phyloP scores from a whole-genome alignment of 2,113 vertebrate species.

The Corythornis cristatus region DNA sequence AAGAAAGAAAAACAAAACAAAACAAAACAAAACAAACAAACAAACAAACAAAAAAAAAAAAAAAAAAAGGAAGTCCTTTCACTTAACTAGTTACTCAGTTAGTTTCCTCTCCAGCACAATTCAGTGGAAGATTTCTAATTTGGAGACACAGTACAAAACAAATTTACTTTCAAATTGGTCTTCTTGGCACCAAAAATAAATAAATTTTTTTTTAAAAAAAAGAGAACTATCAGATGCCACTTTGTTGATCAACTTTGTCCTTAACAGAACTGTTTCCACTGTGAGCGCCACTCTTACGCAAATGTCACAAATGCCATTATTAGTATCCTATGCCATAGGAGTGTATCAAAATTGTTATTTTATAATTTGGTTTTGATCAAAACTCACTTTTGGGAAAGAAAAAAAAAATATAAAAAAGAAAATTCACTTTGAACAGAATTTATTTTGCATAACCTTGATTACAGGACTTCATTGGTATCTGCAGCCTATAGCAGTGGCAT shows the following conservation, averaged over 20 bases:
- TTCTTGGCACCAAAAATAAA: neutral
- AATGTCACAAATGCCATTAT: constrained; percentile 24
- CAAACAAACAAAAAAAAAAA: too few relatives aligned
- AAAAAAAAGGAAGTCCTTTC: neutral
- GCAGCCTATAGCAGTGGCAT: neutral
- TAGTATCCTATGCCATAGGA: constrained; percentile 17
- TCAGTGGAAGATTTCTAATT: neutral
- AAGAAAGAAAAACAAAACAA: neutral
- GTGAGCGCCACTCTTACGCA: neutral
- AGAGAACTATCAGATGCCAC: neutral
- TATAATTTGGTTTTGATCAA: constrained; percentile 60
- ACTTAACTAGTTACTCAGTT: neutral
- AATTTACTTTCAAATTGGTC: neutral
- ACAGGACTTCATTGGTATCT: neutral
- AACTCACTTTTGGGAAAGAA: neutral
- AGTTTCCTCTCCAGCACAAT: neutral
- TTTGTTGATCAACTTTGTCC: neutral
- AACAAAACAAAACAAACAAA: too few relatives aligned
- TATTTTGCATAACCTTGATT: constrained; percentile 34
- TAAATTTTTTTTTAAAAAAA: too few relatives aligned
- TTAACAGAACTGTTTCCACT: neutral
- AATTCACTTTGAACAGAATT: constrained; percentile 61
- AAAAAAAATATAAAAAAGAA: constrained; percentile 36
- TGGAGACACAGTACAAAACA: neutral
- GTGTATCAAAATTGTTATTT: constrained; percentile 53